Base-by-base conservation (phyloP, 2,888 invertebrate species). In the Agrotis segetum region DNA sequence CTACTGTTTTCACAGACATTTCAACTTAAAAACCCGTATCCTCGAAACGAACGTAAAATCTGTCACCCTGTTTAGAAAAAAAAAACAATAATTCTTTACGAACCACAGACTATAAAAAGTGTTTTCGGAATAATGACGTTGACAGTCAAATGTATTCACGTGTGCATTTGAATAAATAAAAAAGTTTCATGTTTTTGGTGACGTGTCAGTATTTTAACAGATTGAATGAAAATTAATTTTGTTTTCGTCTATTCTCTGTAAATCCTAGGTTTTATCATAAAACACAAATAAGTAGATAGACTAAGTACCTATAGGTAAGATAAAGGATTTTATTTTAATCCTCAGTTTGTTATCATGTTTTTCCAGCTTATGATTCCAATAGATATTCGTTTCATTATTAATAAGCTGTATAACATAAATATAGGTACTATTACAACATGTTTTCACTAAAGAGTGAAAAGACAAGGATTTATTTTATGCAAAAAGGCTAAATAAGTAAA, bases 151-250 rank as follows among this genome's bases (percentile, higher is more conserved):
- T 73, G 64, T 60, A 49, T 21, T 24, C 24, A 53, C 63, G 66
- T 71, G 68, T 83, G 85, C 87, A 88, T 86, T 88, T 87, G 84
- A 82, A 79, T 83, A 88, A 88, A 88, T 83, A 74, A 72, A 24
- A 24, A 24, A 24, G 19, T 46, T 29, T 49, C 49, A 55, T 49
- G 63, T 56, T 71, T 56, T 55, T 21, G 29, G 72, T 70, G 29
- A 58, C 44, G 49, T 34, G 56, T 49, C 68, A 44, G 55, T 71
- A 72, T 64, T 67, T 77, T 6, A 62, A 78, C n/a, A 24, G 55
- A 29, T 16, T 59, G 29, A 2, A 40, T 11, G 9, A 11, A 6
- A 56, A 29, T 29, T 17, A n/a, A 24, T 47, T 46, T 47, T 40
- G 49, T 63, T 52, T 69, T n/a, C 52, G 34, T 13, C 21, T 53